phyloP scores from a whole-genome alignment of 2,888 invertebrate genomes.

The Orthosia gothica region DNA sequence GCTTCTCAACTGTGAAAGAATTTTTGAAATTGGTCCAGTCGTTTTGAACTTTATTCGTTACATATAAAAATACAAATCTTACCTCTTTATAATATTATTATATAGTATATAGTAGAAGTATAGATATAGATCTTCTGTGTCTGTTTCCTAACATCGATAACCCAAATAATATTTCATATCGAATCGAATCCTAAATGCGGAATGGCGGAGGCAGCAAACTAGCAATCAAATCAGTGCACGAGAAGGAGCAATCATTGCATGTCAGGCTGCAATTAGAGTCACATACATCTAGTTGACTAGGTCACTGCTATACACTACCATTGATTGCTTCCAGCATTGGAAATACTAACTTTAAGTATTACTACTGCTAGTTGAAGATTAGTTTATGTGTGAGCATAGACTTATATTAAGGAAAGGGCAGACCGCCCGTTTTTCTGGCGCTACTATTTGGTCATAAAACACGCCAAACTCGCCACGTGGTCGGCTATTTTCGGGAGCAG shows the following conservation, averaged over 20 bases:
- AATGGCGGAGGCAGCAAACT: conserved; percentile 68
- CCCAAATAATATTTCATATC: conserved; percentile 36
- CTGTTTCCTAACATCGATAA: conserved; percentile 7
- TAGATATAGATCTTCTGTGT: too few species aligned
- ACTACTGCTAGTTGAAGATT: conserved; percentile 54
- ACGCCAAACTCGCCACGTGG: too few species aligned
- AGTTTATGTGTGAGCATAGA: conserved; percentile 49
- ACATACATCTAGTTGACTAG: conserved; percentile 62
- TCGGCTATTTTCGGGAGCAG: too few species aligned
- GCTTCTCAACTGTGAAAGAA: too few species aligned
- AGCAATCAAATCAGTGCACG: conserved; percentile 80
- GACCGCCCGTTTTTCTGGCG: too few species aligned
- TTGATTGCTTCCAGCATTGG: conserved; percentile 58
- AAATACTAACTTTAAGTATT: conserved; percentile 32
- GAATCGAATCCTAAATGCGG: conserved; percentile 65
- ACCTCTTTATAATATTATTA: too few species aligned
- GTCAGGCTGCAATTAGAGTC: conserved; percentile 75
- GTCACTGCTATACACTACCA: conserved; percentile 46
- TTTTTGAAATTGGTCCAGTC: too few species aligned
- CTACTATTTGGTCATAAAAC: too few species aligned
- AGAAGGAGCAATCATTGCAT: conserved; percentile 81
- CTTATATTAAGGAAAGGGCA: too few species aligned
- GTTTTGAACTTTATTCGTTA: too few species aligned
- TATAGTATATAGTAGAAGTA: too few species aligned
- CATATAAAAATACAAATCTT: too few species aligned